Conservation (phyloP, 1,140 invertebrate genomes). For the Aethina tumida region DNA sequence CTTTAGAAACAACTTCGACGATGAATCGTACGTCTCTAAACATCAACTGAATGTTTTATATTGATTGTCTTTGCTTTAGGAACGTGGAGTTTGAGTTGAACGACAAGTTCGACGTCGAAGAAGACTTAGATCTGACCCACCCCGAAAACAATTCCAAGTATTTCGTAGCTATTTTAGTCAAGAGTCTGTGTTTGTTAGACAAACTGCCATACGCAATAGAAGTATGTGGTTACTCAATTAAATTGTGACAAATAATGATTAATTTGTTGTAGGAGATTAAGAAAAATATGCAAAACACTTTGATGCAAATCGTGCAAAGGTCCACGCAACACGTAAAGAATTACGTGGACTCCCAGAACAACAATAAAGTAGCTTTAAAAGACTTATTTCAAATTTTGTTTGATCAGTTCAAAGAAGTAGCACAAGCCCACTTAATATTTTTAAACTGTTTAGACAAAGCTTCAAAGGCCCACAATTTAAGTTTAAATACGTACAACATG, state of each 20-base stretch:
- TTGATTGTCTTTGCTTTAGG: background rate
- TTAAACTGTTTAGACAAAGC: slow-evolving; percentile 51
- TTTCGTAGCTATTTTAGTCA: slow-evolving; percentile 72
- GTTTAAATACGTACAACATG: slow-evolving; percentile 59
- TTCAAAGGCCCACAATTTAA: slow-evolving; percentile 43
- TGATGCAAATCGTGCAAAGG: slow-evolving; percentile 64
- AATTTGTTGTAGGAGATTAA: slow-evolving; percentile 55
- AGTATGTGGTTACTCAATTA: slow-evolving; percentile 38
- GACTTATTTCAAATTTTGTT: slow-evolving; percentile 56
- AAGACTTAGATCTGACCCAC: slow-evolving; percentile 51
- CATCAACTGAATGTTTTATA: background rate
- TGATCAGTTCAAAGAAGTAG: slow-evolving; percentile 63
- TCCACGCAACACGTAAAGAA: slow-evolving; percentile 67
- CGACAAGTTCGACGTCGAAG: slow-evolving; percentile 40
- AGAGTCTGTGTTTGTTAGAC: slow-evolving; percentile 75
- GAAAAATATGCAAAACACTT: slow-evolving; percentile 68
- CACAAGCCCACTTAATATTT: slow-evolving; percentile 54
- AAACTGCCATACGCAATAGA: slow-evolving; percentile 78
- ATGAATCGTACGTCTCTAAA: slow-evolving; percentile 21
- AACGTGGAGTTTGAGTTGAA: slow-evolving; percentile 11
- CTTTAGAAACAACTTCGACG: slow-evolving; percentile 37
- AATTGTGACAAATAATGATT: slow-evolving; percentile 7
- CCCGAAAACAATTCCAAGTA: slow-evolving; percentile 59
- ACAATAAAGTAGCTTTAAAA: slow-evolving; percentile 39
- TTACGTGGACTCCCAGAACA: slow-evolving; percentile 33